Conservation (phyloP, 2,113 vertebrate genomes). For the Gallinago media region DNA sequence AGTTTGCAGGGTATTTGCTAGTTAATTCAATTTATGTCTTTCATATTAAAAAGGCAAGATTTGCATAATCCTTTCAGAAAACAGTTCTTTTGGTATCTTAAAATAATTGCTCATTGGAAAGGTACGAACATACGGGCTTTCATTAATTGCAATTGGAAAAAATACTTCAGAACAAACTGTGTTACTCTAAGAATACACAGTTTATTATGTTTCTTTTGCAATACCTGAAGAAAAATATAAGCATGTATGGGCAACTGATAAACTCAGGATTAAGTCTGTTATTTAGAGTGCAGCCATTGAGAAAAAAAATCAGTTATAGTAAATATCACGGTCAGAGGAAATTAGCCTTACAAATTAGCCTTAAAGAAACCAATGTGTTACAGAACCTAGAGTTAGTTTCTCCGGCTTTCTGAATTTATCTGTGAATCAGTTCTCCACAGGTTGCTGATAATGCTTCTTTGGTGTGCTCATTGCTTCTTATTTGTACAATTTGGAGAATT, state of each 20-base stretch:
- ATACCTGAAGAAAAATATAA: constrained; percentile 32
- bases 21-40: background rate
- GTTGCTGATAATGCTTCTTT: background rate
- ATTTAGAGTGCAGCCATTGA: background rate
- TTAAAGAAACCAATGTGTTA: background rate
- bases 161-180: background rate
- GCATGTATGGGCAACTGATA: background rate
- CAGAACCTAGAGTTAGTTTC: background rate
- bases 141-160: background rate
- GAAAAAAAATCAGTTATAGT: background rate
- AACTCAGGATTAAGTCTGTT: background rate
- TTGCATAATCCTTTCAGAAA: constrained; percentile 25
- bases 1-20: constrained; percentile 3
- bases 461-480: background rate
- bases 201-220: background rate
- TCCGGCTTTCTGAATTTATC: background rate
- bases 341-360: background rate
- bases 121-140: background rate
- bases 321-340: background rate
- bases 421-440: background rate
- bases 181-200: background rate
- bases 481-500: background rate
- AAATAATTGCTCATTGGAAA: background rate
- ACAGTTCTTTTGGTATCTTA: constrained; percentile 20
- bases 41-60: background rate